Evolutionary conservation across 2,888 invertebrate species (phyloP).

Genomic region (Acanthosoma haemorrhoidale): DNA sequence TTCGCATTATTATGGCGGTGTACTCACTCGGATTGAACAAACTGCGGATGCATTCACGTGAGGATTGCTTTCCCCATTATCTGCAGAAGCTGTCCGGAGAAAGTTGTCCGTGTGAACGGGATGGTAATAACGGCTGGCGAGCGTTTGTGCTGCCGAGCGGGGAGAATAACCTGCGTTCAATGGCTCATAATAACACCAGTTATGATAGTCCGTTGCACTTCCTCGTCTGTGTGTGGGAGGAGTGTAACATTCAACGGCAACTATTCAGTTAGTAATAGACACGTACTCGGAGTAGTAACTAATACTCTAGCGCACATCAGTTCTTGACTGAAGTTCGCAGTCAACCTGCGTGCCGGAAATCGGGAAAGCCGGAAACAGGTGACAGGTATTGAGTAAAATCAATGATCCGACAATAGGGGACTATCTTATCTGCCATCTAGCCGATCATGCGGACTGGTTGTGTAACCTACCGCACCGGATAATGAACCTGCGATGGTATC

Average conservation of each 20-base stretch:
- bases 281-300: background rate
- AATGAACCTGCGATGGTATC: too few relatives aligned
- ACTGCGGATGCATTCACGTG: background rate
- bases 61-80: constrained; percentile 9
- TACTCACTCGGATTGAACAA: too few relatives aligned
- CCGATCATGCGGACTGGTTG: too few relatives aligned
- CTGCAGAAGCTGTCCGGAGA: background rate
- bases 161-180: background rate
- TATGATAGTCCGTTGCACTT: background rate
- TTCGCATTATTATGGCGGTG: too few relatives aligned
- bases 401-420: background rate
- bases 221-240: too few relatives aligned
- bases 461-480: too few relatives aligned
- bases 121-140: background rate
- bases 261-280: too few relatives aligned
- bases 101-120: background rate
- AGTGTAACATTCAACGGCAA: background rate
- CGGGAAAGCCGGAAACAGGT: background rate
- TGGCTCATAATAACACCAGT: background rate
- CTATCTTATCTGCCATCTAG: background rate
- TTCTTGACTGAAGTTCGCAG: too few relatives aligned
- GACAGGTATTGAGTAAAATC: background rate
- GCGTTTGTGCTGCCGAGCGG: too few relatives aligned
- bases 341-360: too few relatives aligned
- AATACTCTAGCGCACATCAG: too few relatives aligned